A percentile compares a stretch with the other conserved stretches of the same genome.
phyloP scores from a whole-genome alignment of 2,113 vertebrate genomes.

The Promerops cafer region DNA sequence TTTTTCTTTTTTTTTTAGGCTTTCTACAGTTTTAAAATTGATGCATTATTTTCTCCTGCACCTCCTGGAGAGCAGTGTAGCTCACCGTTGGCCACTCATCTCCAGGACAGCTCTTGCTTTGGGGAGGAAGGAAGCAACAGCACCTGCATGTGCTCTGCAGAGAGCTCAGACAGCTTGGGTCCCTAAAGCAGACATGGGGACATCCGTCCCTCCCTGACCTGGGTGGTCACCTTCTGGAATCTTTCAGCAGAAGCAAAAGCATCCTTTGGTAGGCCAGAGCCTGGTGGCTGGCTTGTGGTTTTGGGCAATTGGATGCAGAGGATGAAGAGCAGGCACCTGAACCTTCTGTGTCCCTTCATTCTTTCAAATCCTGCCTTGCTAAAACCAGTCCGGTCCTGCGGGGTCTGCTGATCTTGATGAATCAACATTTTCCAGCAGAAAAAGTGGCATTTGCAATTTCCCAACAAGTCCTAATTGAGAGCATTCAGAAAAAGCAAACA shows the following conservation, averaged over 20 bases:
- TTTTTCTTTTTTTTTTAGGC: background rate
- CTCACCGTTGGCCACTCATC: rapidly evolving
- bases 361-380: background rate
- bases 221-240: background rate
- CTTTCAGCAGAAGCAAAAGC: background rate
- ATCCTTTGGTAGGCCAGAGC: background rate
- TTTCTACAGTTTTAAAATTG: background rate
- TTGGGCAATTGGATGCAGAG: background rate
- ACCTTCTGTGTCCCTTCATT: background rate
- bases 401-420: conserved; percentile 16
- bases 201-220: background rate
- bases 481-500: conserved; percentile 50
- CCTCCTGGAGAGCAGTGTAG: background rate
- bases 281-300: background rate
- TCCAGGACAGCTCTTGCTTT: background rate
- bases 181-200: rapidly evolving
- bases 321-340: background rate
- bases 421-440: conserved; percentile 47
- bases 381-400: background rate
- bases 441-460: conserved; percentile 30
- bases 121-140: background rate
- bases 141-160: background rate
- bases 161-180: background rate
- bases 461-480: conserved; percentile 34
- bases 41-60: background rate